A percentile compares a stretch with the other conserved stretches of the same genome.
Conservation (phyloP, 1,140 invertebrate genomes). For the Rhagoletis zephyria region DNA sequence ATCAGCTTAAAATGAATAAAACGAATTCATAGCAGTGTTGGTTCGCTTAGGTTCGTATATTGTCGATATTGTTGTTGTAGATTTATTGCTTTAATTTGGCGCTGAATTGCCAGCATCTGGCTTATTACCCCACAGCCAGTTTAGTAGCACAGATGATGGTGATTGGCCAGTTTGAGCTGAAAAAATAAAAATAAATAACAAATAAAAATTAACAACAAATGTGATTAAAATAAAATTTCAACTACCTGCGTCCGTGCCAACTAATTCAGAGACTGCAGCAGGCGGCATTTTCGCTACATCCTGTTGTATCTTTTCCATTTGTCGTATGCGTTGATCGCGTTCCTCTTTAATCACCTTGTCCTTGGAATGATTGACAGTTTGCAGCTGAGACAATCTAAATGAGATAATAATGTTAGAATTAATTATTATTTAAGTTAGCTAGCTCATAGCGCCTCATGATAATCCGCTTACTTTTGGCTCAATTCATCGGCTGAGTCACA, state of each 20-base stretch:
- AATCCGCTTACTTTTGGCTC: conserved; percentile 65
- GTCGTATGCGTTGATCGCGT: conserved; percentile 82
- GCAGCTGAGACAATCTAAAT: conserved; percentile 80
- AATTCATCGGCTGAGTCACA: conserved; percentile 61
- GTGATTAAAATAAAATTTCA: conserved; percentile 28
- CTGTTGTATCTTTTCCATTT: conserved; percentile 81
- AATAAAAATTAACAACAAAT: conserved; percentile 55
- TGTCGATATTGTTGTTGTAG: background rate
- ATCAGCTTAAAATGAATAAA: background rate
- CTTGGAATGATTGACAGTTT: conserved; percentile 80
- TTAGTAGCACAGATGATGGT: conserved; percentile 83
- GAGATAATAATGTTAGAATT: conserved; percentile 25
- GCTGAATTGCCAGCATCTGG: background rate
- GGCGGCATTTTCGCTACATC: conserved; percentile 80
- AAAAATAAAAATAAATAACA: conserved; percentile 34
- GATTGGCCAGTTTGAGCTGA: conserved; percentile 83
- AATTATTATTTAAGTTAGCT: background rate
- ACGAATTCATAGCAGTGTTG: background rate
- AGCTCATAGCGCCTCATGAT: background rate
- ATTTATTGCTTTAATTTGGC: conserved; percentile 38
- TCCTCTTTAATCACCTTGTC: conserved; percentile 83
- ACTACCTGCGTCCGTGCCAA: conserved; percentile 79
- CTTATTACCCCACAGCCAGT: conserved; percentile 83
- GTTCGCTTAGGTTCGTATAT: background rate
- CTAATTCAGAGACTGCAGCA: conserved; percentile 79